Evolutionary conservation across 2,888 invertebrate genomes (phyloP), one percentile per base, ranked within the genome.

Genomic region (Flexamia atlantica): DNA sequence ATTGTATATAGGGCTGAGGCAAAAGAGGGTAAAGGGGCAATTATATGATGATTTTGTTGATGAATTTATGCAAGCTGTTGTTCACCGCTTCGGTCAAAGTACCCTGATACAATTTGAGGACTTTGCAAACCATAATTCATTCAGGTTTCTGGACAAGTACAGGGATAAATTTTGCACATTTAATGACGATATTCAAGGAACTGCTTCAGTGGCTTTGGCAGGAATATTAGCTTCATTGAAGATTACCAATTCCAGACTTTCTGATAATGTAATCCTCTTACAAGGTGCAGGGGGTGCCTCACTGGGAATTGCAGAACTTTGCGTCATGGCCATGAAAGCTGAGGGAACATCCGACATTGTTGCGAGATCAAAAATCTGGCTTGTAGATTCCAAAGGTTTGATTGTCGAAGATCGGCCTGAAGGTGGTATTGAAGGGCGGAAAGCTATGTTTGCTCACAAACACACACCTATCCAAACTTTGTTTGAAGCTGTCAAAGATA

Each of bases 161-260:
- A 94, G 97, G 57, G 92, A 96, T 88, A 90, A 93, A 88, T 95
- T 96, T 91, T 99, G 99, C 91, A 98, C 98, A 17, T 99, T 99
- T 91, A 99, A 99, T 91, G 99, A 99, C 90, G 99, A 99, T 90
- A 99, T 89, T n/a, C 88, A 99, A 90, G 98, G 98, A 89, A 98
- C 99, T 4, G 99, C 99, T 1, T 93, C 98, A 5, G 99, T 99
- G 23, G 98, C 98, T 14, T 96, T 99, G 28, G 98, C 97, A 14
- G 99, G 99, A 0, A 91, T 99, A 74, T 90, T 99, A 85, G 97
- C 98, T 57, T 95, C 97, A 28, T 92, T 98, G 60, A 93, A 96
- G 85, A 91, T 98, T 87, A 98, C 98, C 14, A 94, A 95, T 86
- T 97, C 94, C 86, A 93, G 92, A 87, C 92, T 99, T 40, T 94